Evolutionary conservation across 2,113 vertebrate genomes (phyloP).

Genomic region (Oncorhynchus tshawytscha): DNA sequence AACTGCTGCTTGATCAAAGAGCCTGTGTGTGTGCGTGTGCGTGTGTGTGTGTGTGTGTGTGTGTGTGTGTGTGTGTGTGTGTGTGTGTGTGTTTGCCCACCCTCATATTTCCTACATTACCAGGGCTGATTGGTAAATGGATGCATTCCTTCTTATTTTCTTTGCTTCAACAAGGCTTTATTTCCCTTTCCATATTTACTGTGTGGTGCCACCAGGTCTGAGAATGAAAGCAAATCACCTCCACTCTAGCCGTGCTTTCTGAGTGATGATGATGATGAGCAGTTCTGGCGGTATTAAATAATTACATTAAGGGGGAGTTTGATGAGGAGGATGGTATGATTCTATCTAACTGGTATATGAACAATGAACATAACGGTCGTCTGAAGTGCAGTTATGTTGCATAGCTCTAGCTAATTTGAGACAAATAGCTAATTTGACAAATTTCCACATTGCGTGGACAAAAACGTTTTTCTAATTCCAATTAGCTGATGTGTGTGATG

Average conservation of each 20-base stretch:
- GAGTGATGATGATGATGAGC: not conserved
- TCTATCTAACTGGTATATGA: slow-evolving; percentile 39
- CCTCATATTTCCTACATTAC: slow-evolving; percentile 23
- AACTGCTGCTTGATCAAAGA: slow-evolving; percentile 41
- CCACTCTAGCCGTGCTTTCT: not conserved
- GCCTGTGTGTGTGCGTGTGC: not conserved
- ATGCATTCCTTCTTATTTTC: slow-evolving; percentile 34
- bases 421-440: too few species aligned
- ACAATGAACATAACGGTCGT: slow-evolving; percentile 44
- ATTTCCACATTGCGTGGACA: too few species aligned
- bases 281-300: not conserved
- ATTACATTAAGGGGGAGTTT: not conserved
- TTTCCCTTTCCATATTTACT: slow-evolving; percentile 28
- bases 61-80: not conserved
- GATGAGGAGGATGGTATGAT: slow-evolving; percentile 32
- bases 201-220: slow-evolving; percentile 23
- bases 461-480: too few species aligned
- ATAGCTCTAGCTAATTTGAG: too few species aligned
- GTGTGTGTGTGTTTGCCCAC: slow-evolving; percentile 6
- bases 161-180: slow-evolving; percentile 3
- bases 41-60: not conserved
- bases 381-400: slow-evolving; percentile 32
- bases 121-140: slow-evolving; percentile 30
- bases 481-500: too few species aligned
- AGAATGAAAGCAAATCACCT: not conserved